These are phyloP conservation scores for Eurois occulta DNA, from an alignment of 2,888 invertebrate genomes.

Conservation along the genomic window DNA sequence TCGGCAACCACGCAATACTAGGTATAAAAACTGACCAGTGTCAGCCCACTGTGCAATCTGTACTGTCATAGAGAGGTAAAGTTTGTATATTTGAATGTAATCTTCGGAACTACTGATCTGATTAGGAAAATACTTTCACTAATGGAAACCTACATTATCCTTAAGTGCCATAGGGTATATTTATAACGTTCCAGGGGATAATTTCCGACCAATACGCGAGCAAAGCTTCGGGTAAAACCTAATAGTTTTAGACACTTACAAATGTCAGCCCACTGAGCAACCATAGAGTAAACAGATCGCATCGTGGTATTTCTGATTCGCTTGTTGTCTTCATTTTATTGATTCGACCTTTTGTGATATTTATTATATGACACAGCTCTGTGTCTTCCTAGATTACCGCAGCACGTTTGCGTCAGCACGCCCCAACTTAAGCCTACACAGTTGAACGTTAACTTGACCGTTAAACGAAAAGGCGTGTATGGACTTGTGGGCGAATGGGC, in stretches of 20 bases:
- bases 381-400: slow-evolving; percentile 3
- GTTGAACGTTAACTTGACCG: slow-evolving; percentile 47
- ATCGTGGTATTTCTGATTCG: neutral
- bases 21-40: neutral
- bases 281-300: neutral
- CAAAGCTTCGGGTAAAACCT: neutral
- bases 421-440: slow-evolving; percentile 41
- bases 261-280: slow-evolving; percentile 16
- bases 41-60: slow-evolving; percentile 17
- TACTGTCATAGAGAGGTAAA: neutral
- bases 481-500: slow-evolving; percentile 72
- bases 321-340: neutral
- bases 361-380: slow-evolving; percentile 16
- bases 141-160: neutral
- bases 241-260: neutral
- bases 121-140: neutral
- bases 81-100: neutral
- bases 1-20: neutral
- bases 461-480: slow-evolving; percentile 67
- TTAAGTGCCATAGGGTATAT: neutral
- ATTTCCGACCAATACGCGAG: neutral
- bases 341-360: slow-evolving; percentile 27
- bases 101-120: neutral
- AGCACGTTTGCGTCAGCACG: slow-evolving; percentile 52
- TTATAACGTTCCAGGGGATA: neutral